Percentiles rank a stretch among this genome's conserved stretches.
Evolutionary conservation across 2,797 vertebrate genomes (phyloP).

Genomic region (Acomys russatus): DNA sequence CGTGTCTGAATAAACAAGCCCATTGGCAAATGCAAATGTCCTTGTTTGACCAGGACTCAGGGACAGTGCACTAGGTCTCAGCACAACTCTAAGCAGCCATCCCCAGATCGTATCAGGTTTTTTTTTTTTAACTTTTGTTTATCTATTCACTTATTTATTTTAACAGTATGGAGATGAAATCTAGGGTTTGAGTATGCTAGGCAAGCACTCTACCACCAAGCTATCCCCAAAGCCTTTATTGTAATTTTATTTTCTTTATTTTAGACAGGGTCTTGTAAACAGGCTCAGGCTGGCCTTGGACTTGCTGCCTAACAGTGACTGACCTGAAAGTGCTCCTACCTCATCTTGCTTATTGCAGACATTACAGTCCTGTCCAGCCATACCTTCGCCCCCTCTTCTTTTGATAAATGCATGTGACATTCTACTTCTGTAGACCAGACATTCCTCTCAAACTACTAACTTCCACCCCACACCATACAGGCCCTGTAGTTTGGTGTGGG

Average conservation of each 20-base stretch:
- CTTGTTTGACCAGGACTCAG: slow-evolving; percentile 14
- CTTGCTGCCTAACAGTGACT: neutral
- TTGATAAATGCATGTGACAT: slow-evolving; percentile 1
- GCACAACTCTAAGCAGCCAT: neutral
- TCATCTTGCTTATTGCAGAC: neutral
- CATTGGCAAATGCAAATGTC: slow-evolving; percentile 25
- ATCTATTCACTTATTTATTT: neutral
- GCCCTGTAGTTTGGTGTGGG: too few relatives aligned
- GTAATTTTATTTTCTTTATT: neutral
- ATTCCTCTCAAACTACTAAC: neutral
- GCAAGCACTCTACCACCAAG: neutral
- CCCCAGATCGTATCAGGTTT: neutral
- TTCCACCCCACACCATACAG: neutral
- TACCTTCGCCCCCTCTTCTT: neutral
- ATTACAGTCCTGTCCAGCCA: too few relatives aligned
- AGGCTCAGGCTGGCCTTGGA: neutral
- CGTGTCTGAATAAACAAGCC: slow-evolving; percentile 37
- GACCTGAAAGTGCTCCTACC: neutral
- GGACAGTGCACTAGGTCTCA: neutral
- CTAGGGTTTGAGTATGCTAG: neutral
- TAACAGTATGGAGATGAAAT: neutral
- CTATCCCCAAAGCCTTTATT: neutral
- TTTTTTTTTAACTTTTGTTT: neutral
- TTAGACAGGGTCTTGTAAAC: neutral
- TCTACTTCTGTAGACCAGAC: neutral